Percentiles rank a stretch among this genome's conserved stretches.
Evolutionary conservation across 2,797 vertebrate species (phyloP).

Genomic region (Pseudochaenichthys georgianus): DNA sequence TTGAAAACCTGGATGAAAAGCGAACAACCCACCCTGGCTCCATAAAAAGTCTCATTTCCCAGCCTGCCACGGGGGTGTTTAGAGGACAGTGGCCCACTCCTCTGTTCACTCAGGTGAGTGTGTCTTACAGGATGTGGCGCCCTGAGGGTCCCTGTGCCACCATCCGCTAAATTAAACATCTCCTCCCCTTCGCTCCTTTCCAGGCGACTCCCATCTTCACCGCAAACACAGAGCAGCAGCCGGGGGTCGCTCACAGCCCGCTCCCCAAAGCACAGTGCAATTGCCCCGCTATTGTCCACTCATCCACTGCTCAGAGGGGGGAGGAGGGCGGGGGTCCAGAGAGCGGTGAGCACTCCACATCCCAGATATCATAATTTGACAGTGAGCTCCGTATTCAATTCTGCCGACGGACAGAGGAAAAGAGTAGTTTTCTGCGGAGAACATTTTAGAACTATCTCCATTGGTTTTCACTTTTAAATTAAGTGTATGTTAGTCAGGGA

Average conservation of each 20-base stretch:
- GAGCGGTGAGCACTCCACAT: constrained; percentile 54
- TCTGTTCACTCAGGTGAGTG: constrained; percentile 41
- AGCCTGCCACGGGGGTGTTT: constrained; percentile 51
- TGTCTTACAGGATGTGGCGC: constrained; percentile 52
- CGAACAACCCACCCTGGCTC: constrained; percentile 22
- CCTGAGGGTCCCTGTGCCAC: constrained; percentile 72
- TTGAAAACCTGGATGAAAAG: constrained; percentile 39
- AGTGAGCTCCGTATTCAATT: constrained; percentile 57
- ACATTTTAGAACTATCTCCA: background rate
- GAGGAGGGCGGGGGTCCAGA: constrained; percentile 32
- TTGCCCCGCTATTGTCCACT: constrained; percentile 88
- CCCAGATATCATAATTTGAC: constrained; percentile 63
- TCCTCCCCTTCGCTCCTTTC: constrained; percentile 55
- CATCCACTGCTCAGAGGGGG: constrained; percentile 76
- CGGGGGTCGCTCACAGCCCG: constrained; percentile 51
- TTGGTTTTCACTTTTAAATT: constrained; percentile 46
- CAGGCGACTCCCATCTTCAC: constrained; percentile 46
- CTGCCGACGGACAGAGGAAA: constrained; percentile 23
- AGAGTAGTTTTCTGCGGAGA: background rate
- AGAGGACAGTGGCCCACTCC: constrained; percentile 70
- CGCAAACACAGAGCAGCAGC: too few relatives aligned
- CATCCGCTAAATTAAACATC: constrained; percentile 83
- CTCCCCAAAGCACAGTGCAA: constrained; percentile 88
- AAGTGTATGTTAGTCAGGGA: constrained; percentile 22
- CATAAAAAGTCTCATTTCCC: constrained; percentile 34